A percentile compares a stretch with the other conserved stretches of the same genome.
These are phyloP conservation scores for Xestia rhomboidea DNA, from an alignment of 2,888 invertebrate species.

Conservation along the genomic window DNA sequence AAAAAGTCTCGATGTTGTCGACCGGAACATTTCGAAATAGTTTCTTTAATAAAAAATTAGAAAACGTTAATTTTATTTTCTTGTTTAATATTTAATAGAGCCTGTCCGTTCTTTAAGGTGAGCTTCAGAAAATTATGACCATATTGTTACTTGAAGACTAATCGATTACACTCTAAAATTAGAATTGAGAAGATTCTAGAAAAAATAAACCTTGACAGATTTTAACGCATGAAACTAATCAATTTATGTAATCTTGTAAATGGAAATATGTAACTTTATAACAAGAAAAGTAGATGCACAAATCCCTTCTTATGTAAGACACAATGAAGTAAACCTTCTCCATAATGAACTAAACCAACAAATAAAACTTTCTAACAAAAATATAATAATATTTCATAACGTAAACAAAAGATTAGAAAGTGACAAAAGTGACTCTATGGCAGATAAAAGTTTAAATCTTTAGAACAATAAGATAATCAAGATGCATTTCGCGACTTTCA, in stretches of 20 bases:
- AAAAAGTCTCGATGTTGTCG: background rate
- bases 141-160: constrained; percentile 21
- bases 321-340: constrained; percentile 27
- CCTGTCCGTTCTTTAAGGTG: constrained; percentile 12
- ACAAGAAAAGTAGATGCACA: background rate
- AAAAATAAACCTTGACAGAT: constrained; percentile 9
- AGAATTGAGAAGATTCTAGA: constrained; percentile 1
- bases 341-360: constrained; percentile 31
- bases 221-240: background rate
- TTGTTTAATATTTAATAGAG: constrained; percentile 44
- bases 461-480: constrained; percentile 71
- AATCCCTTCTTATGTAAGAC: constrained; percentile 29
- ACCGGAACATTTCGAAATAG: background rate
- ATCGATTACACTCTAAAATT: constrained; percentile 11
- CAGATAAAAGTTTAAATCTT: constrained; percentile 68
- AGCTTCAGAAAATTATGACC: constrained; percentile 32
- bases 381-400: constrained; percentile 59
- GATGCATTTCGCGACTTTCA: constrained; percentile 70
- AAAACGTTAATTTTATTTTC: constrained; percentile 31
- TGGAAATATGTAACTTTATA: background rate
- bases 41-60: constrained; percentile 13
- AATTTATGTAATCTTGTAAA: background rate
- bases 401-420: constrained; percentile 73
- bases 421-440: constrained; percentile 49
- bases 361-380: constrained; percentile 56